Percentiles rank a stretch among this genome's conserved stretches.
Evolutionary conservation across 2,113 vertebrate genomes (phyloP).

Genomic region (Fulmarus glacialis): DNA sequence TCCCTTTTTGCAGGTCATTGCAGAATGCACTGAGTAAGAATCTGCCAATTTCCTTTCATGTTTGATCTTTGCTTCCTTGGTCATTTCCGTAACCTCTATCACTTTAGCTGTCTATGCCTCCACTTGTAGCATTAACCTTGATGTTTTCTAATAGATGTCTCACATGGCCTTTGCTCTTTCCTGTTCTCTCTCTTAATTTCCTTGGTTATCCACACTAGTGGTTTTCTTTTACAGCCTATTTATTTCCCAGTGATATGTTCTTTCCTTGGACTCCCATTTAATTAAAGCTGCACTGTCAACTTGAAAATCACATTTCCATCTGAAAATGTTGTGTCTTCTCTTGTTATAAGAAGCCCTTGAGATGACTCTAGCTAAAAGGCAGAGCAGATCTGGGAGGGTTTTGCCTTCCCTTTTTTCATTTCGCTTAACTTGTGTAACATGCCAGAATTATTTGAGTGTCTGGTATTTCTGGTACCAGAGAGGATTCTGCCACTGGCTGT

Average conservation of each 20-base stretch:
- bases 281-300: slow-evolving; percentile 49
- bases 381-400: background rate
- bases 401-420: background rate
- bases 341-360: slow-evolving; percentile 4
- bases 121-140: slow-evolving; percentile 37
- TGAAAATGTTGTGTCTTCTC: slow-evolving; percentile 41
- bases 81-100: background rate
- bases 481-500: background rate
- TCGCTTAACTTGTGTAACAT: background rate
- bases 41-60: slow-evolving; percentile 4
- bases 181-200: slow-evolving; percentile 45
- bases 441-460: background rate
- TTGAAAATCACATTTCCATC: slow-evolving; percentile 49
- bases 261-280: slow-evolving; percentile 52
- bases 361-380: background rate
- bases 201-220: slow-evolving; percentile 18
- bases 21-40: background rate
- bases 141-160: slow-evolving; percentile 39
- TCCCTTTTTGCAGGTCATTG: background rate
- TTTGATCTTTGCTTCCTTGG: slow-evolving; percentile 48
- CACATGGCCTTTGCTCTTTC: slow-evolving; percentile 41
- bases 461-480: background rate
- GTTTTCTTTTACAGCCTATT: slow-evolving; percentile 47
- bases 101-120: background rate
- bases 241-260: slow-evolving; percentile 29